A percentile compares a stretch with the other conserved stretches of the same genome.
These are phyloP conservation scores for Orchesella cincta DNA, from an alignment of 1,140 invertebrate genomes.

Conservation along the genomic window DNA sequence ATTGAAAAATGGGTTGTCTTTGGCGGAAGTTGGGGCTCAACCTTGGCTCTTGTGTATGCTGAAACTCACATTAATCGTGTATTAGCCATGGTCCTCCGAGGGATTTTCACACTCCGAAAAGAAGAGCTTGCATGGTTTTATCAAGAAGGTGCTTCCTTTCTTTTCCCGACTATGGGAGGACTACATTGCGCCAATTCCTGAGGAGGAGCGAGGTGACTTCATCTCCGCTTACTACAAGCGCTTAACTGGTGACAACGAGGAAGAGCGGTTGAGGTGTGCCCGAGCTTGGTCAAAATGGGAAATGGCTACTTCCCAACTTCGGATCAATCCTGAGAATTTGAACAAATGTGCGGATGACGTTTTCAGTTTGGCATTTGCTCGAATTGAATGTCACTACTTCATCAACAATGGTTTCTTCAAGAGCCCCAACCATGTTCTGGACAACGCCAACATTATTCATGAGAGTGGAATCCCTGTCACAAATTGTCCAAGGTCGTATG, in stretches of 20 bases:
- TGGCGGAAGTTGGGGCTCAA: constrained; percentile 57
- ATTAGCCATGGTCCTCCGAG: constrained; percentile 54
- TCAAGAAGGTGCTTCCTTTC: constrained; percentile 55
- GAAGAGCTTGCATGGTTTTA: constrained; percentile 57
- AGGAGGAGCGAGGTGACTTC: constrained; percentile 53
- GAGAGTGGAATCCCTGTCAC: constrained; percentile 53
- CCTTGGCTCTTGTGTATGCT: constrained; percentile 55
- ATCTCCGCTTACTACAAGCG: constrained; percentile 56
- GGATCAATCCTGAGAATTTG: constrained; percentile 50
- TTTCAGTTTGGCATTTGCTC: constrained; percentile 56
- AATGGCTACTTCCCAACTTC: constrained; percentile 54
- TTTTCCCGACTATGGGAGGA: constrained; percentile 56
- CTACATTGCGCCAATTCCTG: constrained; percentile 55
- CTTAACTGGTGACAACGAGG: constrained; percentile 53
- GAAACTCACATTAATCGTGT: constrained; percentile 55
- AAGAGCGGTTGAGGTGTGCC: constrained; percentile 51
- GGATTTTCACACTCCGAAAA: constrained; percentile 55
- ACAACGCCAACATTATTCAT: constrained; percentile 54
- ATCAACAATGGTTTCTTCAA: constrained; percentile 55
- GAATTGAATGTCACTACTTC: constrained; percentile 58
- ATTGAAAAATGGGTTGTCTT: constrained; percentile 57
- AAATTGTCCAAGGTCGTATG: constrained; percentile 56
- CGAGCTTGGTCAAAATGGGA: constrained; percentile 56
- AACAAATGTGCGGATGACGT: constrained; percentile 43
- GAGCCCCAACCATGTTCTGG: constrained; percentile 52